Conservation (phyloP, 2,797 vertebrate species). For the Chiroxiphia lanceolata region DNA sequence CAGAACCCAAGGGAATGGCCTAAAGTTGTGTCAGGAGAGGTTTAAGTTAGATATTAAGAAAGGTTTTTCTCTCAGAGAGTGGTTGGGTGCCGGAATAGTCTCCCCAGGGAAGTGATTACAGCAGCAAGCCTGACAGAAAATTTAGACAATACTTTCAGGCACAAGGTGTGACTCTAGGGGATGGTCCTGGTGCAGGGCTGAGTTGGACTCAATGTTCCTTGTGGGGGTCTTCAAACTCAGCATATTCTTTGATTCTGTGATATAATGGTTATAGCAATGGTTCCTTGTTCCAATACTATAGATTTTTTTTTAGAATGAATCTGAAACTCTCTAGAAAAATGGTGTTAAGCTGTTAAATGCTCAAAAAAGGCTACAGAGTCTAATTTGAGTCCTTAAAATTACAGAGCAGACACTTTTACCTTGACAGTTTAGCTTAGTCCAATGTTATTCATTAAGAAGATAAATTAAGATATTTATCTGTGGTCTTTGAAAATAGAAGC, state of each 20-base stretch:
- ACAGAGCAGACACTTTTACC: neutral
- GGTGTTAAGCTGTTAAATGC: neutral
- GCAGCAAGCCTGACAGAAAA: neutral
- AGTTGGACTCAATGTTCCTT: neutral
- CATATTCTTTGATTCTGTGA: neutral
- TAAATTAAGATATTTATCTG: neutral
- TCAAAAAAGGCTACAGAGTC: neutral
- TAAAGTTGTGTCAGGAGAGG: neutral
- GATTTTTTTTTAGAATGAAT: neutral
- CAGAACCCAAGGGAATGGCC: neutral
- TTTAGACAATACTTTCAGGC: neutral
- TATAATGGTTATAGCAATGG: neutral
- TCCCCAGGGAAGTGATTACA: neutral
- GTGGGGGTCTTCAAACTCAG: neutral
- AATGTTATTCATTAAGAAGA: neutral
- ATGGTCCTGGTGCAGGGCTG: neutral
- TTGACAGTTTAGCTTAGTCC: neutral
- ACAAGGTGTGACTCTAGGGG: neutral
- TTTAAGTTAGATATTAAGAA: neutral
- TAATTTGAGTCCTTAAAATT: neutral
- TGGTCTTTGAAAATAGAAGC: neutral
- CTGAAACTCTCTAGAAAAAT: neutral
- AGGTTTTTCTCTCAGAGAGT: neutral
- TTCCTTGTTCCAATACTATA: accelerated
- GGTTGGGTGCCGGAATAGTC: neutral